These are phyloP conservation scores for Drosophila emarginata DNA, from an alignment of 2,888 invertebrate species.

Conservation along the genomic window DNA sequence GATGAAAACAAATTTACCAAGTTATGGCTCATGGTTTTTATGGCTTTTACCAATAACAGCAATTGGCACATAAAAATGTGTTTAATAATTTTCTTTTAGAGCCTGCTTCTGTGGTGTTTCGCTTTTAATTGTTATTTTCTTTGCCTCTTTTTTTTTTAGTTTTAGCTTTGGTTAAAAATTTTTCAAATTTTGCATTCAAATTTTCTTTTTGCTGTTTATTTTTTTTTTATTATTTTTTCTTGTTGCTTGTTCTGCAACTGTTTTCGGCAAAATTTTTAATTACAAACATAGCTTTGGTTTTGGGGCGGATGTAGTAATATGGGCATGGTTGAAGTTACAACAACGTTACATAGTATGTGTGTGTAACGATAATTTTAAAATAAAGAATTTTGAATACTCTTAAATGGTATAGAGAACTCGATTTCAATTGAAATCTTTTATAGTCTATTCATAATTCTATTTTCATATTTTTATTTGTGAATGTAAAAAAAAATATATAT, in stretches of 20 bases:
- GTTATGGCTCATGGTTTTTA: background rate
- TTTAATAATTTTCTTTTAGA: conserved; percentile 34
- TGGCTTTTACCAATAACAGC: conserved; percentile 7
- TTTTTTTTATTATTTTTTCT: conserved; percentile 30
- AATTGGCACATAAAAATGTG: conserved; percentile 28
- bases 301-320: background rate
- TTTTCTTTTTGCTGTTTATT: background rate
- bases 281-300: conserved; percentile 47
- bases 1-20: conserved; percentile 38
- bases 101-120: conserved; percentile 24
- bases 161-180: background rate
- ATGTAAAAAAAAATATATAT: no score
- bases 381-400: background rate
- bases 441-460: no score
- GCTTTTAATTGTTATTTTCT: conserved; percentile 4
- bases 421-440: no score
- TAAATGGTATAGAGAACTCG: background rate
- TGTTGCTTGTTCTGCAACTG: conserved; percentile 11
- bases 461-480: no score
- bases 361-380: no score
- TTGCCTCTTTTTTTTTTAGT: background rate
- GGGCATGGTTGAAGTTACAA: conserved; percentile 21
- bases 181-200: conserved; percentile 16
- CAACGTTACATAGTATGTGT: background rate
- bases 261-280: conserved; percentile 64